Evolutionary conservation across 2,113 vertebrate genomes (phyloP).

Genomic region (Chunga burmeisteri): DNA sequence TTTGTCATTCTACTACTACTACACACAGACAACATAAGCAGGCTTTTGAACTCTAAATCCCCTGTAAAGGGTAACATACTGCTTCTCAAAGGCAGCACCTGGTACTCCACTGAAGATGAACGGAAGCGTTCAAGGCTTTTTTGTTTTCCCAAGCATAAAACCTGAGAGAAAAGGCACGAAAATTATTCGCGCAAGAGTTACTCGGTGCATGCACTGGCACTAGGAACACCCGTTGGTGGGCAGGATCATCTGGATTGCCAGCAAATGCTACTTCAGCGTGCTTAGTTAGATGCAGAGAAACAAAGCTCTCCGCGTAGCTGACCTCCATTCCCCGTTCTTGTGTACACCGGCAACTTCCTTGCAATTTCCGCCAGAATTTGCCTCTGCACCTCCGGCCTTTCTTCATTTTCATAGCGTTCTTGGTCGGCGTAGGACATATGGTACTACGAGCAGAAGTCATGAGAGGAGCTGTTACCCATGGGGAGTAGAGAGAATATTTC

Average conservation of each 20-base stretch:
- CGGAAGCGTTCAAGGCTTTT: not conserved
- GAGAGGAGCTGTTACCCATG: not conserved
- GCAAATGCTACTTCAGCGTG: rapidly evolving
- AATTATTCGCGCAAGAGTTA: not conserved
- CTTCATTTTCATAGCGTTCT: constrained; percentile 91
- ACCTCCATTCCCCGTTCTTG: constrained; percentile 91
- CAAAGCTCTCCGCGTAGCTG: not conserved
- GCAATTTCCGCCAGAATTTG: constrained; percentile 91
- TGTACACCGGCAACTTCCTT: constrained; percentile 89
- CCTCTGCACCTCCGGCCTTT: constrained; percentile 91
- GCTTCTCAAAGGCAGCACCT: not conserved
- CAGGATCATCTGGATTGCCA: not conserved
- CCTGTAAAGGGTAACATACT: not conserved
- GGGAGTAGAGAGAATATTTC: rapidly evolving
- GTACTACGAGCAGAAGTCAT: constrained; percentile 77
- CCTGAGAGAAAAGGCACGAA: not conserved
- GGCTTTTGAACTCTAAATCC: not conserved
- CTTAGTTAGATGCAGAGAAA: rapidly evolving
- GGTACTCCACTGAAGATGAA: not conserved
- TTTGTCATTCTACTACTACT: not conserved
- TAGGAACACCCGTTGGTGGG: rapidly evolving
- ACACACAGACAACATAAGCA: rapidly evolving
- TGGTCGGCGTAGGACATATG: constrained; percentile 92
- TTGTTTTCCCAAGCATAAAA: not conserved
- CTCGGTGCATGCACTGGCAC: rapidly evolving